Conservation (phyloP, 1,140 invertebrate genomes). For the Mizuhopecten yessoensis region DNA sequence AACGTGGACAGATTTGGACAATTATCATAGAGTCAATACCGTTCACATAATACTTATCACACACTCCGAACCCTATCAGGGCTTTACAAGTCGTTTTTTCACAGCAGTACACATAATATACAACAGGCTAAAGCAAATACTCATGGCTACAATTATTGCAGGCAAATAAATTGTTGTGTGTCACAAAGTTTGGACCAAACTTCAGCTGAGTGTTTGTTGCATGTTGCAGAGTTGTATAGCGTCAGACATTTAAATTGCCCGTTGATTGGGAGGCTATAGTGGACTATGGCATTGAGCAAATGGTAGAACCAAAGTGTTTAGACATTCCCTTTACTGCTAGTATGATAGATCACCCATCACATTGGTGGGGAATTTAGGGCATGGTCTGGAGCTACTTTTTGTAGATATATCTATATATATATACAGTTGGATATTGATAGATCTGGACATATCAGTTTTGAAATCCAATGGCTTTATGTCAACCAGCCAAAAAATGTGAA, state of each 20-base stretch:
- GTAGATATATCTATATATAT: too few relatives aligned
- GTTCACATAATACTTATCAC: constrained; percentile 23
- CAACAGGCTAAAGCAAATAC: constrained; percentile 30
- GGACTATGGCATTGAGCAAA: background rate
- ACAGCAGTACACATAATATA: constrained; percentile 5
- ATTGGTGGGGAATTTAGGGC: background rate
- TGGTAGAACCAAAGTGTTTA: background rate
- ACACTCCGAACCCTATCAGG: background rate
- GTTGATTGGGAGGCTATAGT: background rate
- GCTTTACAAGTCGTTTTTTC: constrained; percentile 9
- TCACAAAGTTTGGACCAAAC: background rate
- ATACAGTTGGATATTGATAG: background rate
- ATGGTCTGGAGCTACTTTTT: background rate
- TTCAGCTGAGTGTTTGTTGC: background rate
- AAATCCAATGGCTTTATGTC: background rate
- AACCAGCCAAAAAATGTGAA: background rate
- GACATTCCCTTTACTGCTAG: background rate
- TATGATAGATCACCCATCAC: background rate
- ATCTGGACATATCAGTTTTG: background rate
- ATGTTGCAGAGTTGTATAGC: background rate
- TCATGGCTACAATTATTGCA: constrained; percentile 29
- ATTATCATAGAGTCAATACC: background rate
- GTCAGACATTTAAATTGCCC: constrained; percentile 9
- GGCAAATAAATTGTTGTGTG: constrained; percentile 33
- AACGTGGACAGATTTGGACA: background rate